phyloP scores from a whole-genome alignment of 23 tunicate species.

The Corella eumyota region DNA sequence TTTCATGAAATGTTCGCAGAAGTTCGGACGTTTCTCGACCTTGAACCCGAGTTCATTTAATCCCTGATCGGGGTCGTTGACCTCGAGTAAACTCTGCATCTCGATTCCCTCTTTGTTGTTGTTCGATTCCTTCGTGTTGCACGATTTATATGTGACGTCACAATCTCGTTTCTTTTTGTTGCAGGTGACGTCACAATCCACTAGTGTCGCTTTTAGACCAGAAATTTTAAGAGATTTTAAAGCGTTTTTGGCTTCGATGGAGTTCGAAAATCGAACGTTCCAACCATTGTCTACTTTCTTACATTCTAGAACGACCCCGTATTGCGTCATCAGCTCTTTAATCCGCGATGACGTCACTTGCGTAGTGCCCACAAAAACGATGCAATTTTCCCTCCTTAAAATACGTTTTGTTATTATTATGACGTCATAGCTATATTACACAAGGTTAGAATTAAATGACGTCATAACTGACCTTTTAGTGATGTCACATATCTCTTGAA shows the following conservation, averaged over 20 bases:
- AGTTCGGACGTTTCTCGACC: too few species aligned
- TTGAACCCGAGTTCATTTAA: too few species aligned
- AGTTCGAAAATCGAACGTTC: constrained; percentile 22
- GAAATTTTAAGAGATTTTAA: constrained; percentile 15
- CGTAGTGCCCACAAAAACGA: not conserved
- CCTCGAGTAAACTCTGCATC: not conserved
- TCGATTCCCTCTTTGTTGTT: not conserved
- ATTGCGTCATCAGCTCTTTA: constrained; percentile 35
- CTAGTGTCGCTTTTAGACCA: constrained; percentile 17
- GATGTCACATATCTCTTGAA: constrained; percentile 8
- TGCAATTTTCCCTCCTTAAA: not conserved
- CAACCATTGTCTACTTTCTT: constrained; percentile 3
- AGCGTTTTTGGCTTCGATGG: constrained; percentile 29
- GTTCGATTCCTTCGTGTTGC: not conserved
- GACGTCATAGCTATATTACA: not conserved
- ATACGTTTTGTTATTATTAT: not conserved
- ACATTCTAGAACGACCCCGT: constrained; percentile 43
- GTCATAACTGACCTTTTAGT: constrained; percentile 3
- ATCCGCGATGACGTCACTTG: constrained; percentile 3
- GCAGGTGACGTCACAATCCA: too few species aligned
- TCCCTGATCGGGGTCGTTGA: not conserved
- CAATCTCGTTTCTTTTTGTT: not conserved
- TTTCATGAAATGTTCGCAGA: constrained; percentile 40
- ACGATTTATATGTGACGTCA: not conserved
- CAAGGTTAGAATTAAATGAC: too few species aligned